These are phyloP conservation scores for Empidonax traillii DNA, from an alignment of 2,113 vertebrate species.

Conservation along the genomic window DNA sequence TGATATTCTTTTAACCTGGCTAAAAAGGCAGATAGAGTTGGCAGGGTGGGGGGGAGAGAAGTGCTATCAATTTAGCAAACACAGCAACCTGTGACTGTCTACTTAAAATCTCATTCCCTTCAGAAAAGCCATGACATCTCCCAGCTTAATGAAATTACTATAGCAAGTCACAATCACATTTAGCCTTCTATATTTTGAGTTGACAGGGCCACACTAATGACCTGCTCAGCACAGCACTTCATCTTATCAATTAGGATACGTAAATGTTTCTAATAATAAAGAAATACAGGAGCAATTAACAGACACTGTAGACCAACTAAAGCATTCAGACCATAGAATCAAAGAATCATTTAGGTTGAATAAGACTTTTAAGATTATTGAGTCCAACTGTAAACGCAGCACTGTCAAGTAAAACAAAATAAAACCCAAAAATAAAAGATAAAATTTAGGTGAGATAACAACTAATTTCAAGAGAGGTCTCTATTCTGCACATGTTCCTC, in stretches of 20 bases:
- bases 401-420: neutral
- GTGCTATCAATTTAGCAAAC: neutral
- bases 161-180: neutral
- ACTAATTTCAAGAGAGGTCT: neutral
- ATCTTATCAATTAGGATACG: slow-evolving; percentile 7
- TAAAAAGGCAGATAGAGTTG: neutral
- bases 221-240: neutral
- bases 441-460: neutral
- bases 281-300: neutral
- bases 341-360: neutral
- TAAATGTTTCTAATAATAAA: neutral
- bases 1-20: neutral
- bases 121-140: neutral
- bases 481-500: neutral
- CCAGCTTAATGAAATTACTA: neutral
- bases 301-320: neutral
- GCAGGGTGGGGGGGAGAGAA: accelerated
- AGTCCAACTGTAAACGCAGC: neutral
- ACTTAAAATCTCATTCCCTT: neutral
- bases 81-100: neutral
- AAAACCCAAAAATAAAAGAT: neutral
- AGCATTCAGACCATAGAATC: neutral
- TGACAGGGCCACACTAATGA: neutral
- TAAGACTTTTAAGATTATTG: neutral
- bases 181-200: neutral